Evolutionary conservation across 2,888 invertebrate genomes (phyloP), one percentile per base, ranked within the genome.

Genomic region (Drosophila merina): DNA sequence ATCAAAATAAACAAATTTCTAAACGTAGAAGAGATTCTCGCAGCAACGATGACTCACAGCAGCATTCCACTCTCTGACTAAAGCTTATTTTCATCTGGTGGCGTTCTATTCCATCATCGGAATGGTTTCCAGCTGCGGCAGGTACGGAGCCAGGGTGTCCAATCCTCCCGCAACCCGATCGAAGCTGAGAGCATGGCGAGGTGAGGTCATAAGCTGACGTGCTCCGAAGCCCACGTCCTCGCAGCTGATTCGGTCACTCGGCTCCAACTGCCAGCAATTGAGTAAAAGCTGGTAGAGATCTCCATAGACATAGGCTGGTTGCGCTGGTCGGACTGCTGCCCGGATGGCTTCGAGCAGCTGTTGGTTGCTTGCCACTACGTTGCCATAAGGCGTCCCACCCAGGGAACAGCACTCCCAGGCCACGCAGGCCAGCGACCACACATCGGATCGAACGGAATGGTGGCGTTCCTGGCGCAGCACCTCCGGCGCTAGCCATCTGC

Each of bases 221-320:
- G 92, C 88, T 67, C 88, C 90, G 82, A 92, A 92, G 4, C 93
- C 91, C 14, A 96, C 92, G 68, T 94, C 93, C 3, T 93, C 92
- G 85, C 96, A 96, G 8, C 93, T 92, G 0, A 96, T 96, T 76
- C 97, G 93, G 88, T 97, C 97, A 67, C 95, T 96, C 9, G 95
- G 94, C 90, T 97, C 96, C 12, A 95, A 92, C 89, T 96, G 96
- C 97, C 97, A 97, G 88, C 97, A 97, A 86, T 96, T 95, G 47
- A 95, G 92, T 92, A 97, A 94, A 60, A 97, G 91, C 90, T 97
- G 97, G 91, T 96, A 96, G 30, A 97, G 92, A 77, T 96, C 96
- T 88, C 96, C 96, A 25, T 94, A 95, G 28, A 96, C 94, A 88
- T 96, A 96, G 1, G 93, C 93, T 0, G 96, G 93, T 88, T 96